A percentile compares a stretch with the other conserved stretches of the same genome.
Evolutionary conservation across 2,113 vertebrate species (phyloP).

Genomic region (Cyrtonyx montezumae): DNA sequence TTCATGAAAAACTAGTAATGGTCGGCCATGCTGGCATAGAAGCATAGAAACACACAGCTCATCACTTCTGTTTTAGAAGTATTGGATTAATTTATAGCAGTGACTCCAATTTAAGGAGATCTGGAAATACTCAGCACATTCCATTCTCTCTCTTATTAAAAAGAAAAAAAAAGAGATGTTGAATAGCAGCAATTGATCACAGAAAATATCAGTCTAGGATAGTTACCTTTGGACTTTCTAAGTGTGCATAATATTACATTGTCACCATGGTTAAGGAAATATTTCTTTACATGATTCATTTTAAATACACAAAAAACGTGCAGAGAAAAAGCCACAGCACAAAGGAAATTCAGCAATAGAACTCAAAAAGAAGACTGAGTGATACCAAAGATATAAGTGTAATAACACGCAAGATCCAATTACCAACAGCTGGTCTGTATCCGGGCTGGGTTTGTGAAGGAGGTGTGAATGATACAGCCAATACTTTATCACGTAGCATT

Average conservation of each 20-base stretch:
- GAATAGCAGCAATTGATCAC: constrained; percentile 11
- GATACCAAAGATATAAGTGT: background rate
- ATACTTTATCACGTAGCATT: background rate
- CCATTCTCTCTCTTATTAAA: background rate
- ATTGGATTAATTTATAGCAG: background rate
- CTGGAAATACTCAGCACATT: constrained; percentile 49
- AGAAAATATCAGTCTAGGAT: constrained; percentile 14
- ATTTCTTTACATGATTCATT: background rate
- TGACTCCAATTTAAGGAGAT: background rate
- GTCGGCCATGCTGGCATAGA: background rate
- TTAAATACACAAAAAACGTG: background rate
- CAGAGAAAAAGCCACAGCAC: background rate
- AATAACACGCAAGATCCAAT: background rate
- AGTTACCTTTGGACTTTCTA: background rate
- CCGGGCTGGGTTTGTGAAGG: background rate
- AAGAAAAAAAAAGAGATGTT: background rate
- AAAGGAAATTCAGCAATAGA: constrained; percentile 16
- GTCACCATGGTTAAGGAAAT: constrained; percentile 31
- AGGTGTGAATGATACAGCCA: background rate
- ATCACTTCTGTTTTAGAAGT: background rate
- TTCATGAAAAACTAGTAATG: background rate
- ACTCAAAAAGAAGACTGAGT: background rate
- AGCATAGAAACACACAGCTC: background rate
- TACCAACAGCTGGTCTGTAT: constrained; percentile 10
- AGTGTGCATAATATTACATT: background rate